Base-by-base conservation (phyloP, 2,888 invertebrate species). In the Xestia ashworthii region DNA sequence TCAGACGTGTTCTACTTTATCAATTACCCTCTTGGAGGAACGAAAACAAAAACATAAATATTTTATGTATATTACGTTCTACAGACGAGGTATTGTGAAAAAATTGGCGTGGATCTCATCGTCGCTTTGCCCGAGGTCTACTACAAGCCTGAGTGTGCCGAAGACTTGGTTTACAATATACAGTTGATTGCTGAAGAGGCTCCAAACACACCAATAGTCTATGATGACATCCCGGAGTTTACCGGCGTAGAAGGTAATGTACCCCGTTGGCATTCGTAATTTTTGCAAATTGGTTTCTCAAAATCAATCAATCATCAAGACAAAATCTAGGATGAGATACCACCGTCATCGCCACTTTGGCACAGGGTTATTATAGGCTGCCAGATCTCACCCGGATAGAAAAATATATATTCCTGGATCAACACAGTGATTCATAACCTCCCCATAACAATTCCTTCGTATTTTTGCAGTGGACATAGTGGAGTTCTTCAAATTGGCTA, bases 391-490 rank as follows among this genome's bases (percentile, higher is more conserved):
- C 48, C 48, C 2, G 19, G 48, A 11, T 22, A 22, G 9, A 9
- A 3, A 53, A 53, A 19, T 53, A 22, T 22, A 22, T 53, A 22
- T 22, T 53, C 53, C 53, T 53, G 22, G 53, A 53, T 22, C 53
- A 9, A 22, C 3, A 22, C 53, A 22, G 3, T 53, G 19, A 48
- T 48, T 48, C 48, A 53, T 53, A 53, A 50, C 22, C 53, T 9
- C 53, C 53, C 22, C 19, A 53, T 53, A 53, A 22, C 19, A 12
- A 48, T 22, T n/a, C 38, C 6, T 72, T 22, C 60, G n/a, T 48
- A 48, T 60, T 4, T 71, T 74, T 58, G 3, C 48, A 74, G 74
- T 71, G n/a, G 48, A 71, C 25, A 60, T 74, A 3, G 71, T 50
- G 14, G 2, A 4, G 3, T 48, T 74, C 41, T 60, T 1, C 48